Percentiles rank a stretch among this genome's conserved stretches.
These are phyloP conservation scores for Telmatherina bonti DNA, from an alignment of 2,797 vertebrate genomes.

Conservation along the genomic window DNA sequence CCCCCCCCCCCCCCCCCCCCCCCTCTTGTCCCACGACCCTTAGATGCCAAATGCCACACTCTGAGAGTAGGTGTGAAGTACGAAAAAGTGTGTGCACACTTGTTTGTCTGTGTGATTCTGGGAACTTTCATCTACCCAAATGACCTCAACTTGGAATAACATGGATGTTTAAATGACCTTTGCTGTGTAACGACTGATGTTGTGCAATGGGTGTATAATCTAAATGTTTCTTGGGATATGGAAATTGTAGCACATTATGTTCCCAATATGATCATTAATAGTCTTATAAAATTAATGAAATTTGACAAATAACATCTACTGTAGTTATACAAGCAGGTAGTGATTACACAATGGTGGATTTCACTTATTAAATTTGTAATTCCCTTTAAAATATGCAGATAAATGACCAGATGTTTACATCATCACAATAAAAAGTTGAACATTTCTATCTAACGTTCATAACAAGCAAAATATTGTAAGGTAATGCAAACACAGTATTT, in stretches of 20 bases:
- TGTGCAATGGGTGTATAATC: slow-evolving; percentile 24
- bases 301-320: too few relatives aligned
- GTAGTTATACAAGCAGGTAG: too few relatives aligned
- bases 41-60: slow-evolving; percentile 69
- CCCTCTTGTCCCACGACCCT: slow-evolving; percentile 54
- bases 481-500: too few relatives aligned
- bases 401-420: not conserved
- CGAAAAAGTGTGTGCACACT: slow-evolving; percentile 22
- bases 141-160: slow-evolving; percentile 39
- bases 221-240: slow-evolving; percentile 2
- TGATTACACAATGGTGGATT: too few relatives aligned
- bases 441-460: not conserved
- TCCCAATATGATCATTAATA: not conserved
- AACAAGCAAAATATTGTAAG: too few relatives aligned
- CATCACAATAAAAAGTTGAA: not conserved
- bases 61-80: slow-evolving; percentile 65
- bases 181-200: slow-evolving; percentile 34
- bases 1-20: slow-evolving; percentile 21
- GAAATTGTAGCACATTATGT: not conserved
- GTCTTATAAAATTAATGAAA: not conserved
- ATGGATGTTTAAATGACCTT: slow-evolving; percentile 3
- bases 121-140: slow-evolving; percentile 43
- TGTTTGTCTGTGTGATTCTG: slow-evolving; percentile 47
- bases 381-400: not conserved
- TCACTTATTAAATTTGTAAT: too few relatives aligned